Base-by-base conservation (phyloP, 1,140 invertebrate genomes). In the Palaemon carinicauda region DNA sequence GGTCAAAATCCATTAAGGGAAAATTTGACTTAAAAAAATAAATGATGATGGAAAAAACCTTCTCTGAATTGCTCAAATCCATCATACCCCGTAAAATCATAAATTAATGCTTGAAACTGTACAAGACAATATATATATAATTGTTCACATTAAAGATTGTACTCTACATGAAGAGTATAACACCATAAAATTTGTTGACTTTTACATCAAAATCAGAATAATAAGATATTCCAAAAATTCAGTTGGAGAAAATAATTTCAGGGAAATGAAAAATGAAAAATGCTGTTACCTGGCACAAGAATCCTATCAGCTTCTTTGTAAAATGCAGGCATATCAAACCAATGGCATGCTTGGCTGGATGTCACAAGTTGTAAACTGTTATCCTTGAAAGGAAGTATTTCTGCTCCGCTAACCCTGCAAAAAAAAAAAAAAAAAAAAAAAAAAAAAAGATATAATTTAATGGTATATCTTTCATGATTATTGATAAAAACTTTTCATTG, bases 291-390 rank as follows among this genome's bases (percentile, higher is more conserved):
- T 9, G 91, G 90, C 21, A 88, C 87, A 10, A 93, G 87, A 33
- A 93, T 89, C 83, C 93, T 86, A 27, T 90, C 88, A 2, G 90
- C 91, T 90, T 93, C 93, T 29, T 87, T 82, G 82, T 91, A 93
- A 89, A 93, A 93, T 74, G 90, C 90, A 3, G 91, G 90, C 15
- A 91, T 65, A 86, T 93, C 90, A 87, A 93, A 91, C 93, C 93
- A 93, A 82, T 93, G 93, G 73, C 91, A 89, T 19, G 92, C 90
- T 69, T 91, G 90, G 1, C 90, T 90, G 9, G 91, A 90, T 15
- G 91, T 92, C 9, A 93, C 88, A 69, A 93, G 81, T 51, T 93
- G 91, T 15, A 91, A 91, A 51, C 90, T 91, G 12, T 33, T 53
- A 60, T 90, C 87, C 52, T 88, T 10, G 73, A 91, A 89, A 33